Evolutionary conservation across 92 coral and sea anemone species (phyloP), one percentile per base, ranked within the genome.

Genomic region (Palythoa grandiflora): DNA sequence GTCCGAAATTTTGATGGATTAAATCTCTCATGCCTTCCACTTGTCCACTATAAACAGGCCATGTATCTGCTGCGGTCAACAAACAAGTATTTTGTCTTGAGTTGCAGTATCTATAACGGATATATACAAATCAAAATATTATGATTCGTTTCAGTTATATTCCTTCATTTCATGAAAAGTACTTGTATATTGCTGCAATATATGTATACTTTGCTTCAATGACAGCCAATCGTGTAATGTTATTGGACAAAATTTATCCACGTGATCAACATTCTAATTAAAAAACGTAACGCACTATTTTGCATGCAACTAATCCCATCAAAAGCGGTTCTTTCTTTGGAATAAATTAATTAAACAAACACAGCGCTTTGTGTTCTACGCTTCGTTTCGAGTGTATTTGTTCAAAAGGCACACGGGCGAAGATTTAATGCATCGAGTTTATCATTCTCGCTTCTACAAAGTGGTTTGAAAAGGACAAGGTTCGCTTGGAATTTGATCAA

Each of bases 401-500:
- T 81, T 71, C 75, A 13, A 51, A 1, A 66, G 65, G 53, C 60
- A 65, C 60, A 44, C n/a, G 36, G 84, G 86, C 75, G 75, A 9
- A 44, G 75, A 81, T 81, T 81, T 81, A 81, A 81, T 65, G 61
- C 60, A 21, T 19, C 28, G 39, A 65, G 20, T 65, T 63, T 81
- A 13, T 48, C 86, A 40, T 65, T 81, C 85, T 66, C 86, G 44
- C 86, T 81, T 66, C 60, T 19, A 63, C 38, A 63, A 81, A 63
- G 19, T 39, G 21, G 36, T 66, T 66, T 66, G 39, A 53, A 63
- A 81, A 48, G 75, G 57, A 85, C 54, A 20, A 90, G 63, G 83
- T 89, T 89, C 91, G 89, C 85, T 66, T 78, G 94, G 94, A 93
- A 93, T 93, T 93, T 89, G 79, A 89, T 90, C 71, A 93, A 91